Conservation (phyloP, 2,888 invertebrate species). For the Petrolisthes cinctipes region DNA sequence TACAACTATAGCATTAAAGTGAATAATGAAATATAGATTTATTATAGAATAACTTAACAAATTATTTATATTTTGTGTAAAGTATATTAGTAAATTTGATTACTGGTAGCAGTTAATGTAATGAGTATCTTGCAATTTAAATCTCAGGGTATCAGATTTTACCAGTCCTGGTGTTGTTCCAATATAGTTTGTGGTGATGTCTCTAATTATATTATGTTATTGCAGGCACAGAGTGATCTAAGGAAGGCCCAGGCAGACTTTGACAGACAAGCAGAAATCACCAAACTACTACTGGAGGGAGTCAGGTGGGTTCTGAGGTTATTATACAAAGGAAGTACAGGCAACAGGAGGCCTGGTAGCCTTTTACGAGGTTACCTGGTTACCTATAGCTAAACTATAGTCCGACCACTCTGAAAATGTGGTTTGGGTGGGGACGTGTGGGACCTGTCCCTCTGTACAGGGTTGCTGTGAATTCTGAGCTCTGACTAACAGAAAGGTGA, state of each 20-base stretch:
- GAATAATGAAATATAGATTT: too few relatives aligned
- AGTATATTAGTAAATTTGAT: slow-evolving; percentile 8
- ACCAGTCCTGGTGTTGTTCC: not conserved
- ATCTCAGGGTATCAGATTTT: not conserved
- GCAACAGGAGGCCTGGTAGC: not conserved
- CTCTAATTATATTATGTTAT: slow-evolving; percentile 52
- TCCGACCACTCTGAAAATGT: too few relatives aligned
- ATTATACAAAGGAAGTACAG: too few relatives aligned
- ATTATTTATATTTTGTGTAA: not conserved
- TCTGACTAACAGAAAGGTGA: too few relatives aligned
- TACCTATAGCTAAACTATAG: too few relatives aligned
- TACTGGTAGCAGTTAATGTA: too few relatives aligned
- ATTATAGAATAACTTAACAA: not conserved
- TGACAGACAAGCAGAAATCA: slow-evolving; percentile 87
- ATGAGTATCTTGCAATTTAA: not conserved
- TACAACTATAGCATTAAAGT: too few relatives aligned
- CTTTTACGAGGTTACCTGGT: not conserved
- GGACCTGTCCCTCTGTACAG: too few relatives aligned
- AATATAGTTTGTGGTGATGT: not conserved
- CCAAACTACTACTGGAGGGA: slow-evolving; percentile 69
- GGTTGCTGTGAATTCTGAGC: too few relatives aligned
- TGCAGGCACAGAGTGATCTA: slow-evolving; percentile 89
- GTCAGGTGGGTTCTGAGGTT: slow-evolving; percentile 52
- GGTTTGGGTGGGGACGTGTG: too few relatives aligned
- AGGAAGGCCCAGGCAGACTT: slow-evolving; percentile 91